Evolutionary conservation across 2,797 vertebrate species (phyloP).

Genomic region (Simalia tracyae): DNA sequence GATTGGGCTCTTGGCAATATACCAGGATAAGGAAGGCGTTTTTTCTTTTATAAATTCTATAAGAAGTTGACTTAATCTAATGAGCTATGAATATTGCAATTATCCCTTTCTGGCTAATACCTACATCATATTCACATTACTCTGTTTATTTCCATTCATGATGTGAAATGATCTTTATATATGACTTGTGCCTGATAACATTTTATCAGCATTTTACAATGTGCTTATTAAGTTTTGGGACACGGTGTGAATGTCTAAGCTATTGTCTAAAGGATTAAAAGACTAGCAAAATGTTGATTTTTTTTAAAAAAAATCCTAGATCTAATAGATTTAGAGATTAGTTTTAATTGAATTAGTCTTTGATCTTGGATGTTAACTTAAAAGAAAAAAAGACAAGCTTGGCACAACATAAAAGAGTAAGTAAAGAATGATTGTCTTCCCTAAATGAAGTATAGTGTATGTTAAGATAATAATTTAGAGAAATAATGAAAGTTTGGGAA

Average conservation of each 20-base stretch:
- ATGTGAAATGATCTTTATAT: slow-evolving; percentile 58
- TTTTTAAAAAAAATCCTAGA: slow-evolving; percentile 29
- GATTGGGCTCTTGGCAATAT: background rate
- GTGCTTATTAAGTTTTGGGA: slow-evolving; percentile 57
- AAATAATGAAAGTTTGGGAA: background rate
- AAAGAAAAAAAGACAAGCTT: slow-evolving; percentile 21
- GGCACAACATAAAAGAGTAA: slow-evolving; percentile 2
- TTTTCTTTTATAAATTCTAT: background rate
- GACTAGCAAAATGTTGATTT: slow-evolving; percentile 62
- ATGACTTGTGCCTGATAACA: slow-evolving; percentile 62
- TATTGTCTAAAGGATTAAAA: slow-evolving; percentile 67
- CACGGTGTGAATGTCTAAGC: slow-evolving; percentile 50
- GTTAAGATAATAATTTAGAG: background rate
- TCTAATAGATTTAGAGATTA: slow-evolving; percentile 68
- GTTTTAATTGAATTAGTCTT: slow-evolving; percentile 72
- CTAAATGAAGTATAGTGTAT: background rate
- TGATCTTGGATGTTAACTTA: slow-evolving; percentile 64
- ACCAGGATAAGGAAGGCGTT: background rate
- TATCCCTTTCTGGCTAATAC: slow-evolving; percentile 47
- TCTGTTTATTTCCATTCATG: slow-evolving; percentile 42
- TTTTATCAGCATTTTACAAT: slow-evolving; percentile 57
- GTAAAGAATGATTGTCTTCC: slow-evolving; percentile 8
- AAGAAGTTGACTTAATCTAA: slow-evolving; percentile 32
- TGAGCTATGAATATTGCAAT: slow-evolving; percentile 46
- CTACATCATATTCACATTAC: slow-evolving; percentile 39